Percentiles rank a stretch among this genome's conserved stretches.
phyloP scores from a whole-genome alignment of 2,113 vertebrate genomes.

The Burhinus bistriatus region DNA sequence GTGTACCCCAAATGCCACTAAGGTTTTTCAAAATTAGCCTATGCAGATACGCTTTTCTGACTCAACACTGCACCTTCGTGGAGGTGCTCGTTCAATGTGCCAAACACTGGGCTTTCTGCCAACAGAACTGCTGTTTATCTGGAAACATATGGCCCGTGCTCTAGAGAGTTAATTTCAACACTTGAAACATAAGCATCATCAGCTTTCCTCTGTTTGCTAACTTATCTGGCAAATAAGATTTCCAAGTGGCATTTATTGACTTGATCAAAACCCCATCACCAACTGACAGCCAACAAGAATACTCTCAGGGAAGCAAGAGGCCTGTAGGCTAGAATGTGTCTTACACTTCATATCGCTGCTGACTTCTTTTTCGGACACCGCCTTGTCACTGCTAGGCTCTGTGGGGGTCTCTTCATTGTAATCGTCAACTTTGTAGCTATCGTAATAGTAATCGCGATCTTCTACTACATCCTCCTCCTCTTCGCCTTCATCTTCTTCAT shows the following conservation, averaged over 20 bases:
- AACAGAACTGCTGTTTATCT: not conserved
- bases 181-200: not conserved
- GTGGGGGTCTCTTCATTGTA: constrained; percentile 77
- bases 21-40: not conserved
- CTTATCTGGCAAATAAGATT: constrained; percentile 30
- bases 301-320: not conserved
- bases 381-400: constrained; percentile 47
- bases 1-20: not conserved
- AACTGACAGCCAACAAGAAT: not conserved
- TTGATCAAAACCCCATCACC: not conserved
- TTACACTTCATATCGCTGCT: constrained; percentile 90
- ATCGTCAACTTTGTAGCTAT: constrained; percentile 80
- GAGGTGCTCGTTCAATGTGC: not conserved
- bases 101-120: not conserved
- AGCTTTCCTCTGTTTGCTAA: constrained; percentile 41
- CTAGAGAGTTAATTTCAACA: not conserved
- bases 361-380: constrained; percentile 77
- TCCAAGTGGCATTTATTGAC: not conserved
- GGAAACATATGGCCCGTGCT: not conserved
- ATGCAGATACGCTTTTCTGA: not conserved
- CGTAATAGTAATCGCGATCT: constrained; percentile 80
- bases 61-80: not conserved
- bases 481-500: constrained; percentile 80
- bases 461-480: constrained; percentile 83
- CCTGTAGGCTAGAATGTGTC: not conserved